Evolutionary conservation across 2,888 invertebrate species (phyloP), one percentile per base, ranked within the genome.

Genomic region (Charanyca ferruginea): DNA sequence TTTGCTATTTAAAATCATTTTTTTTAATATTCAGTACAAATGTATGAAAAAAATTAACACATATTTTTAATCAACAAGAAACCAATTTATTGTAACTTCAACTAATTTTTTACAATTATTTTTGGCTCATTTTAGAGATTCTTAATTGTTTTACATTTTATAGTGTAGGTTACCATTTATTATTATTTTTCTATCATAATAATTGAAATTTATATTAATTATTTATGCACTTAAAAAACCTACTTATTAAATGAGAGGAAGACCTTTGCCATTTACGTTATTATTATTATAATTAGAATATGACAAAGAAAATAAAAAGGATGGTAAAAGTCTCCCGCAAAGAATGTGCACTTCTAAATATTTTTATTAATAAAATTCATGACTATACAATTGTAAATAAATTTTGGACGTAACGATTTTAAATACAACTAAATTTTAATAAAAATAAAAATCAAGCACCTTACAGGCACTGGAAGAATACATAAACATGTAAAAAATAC

Each of bases 361-460:
- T 71, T 72, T 58, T 60, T 70, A 66, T 63, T 63, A 63, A 67
- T 76, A 73, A 78, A 66, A 58, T 72, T 76, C 42, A 69, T 84
- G 69, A 73, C 81, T 83, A 75, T 83, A 79, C 76, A 77, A 77
- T 74, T 84, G 77, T 85, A 86, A 87, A 85, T 84, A 86, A 85
- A 80, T 79, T 80, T 81, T 85, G 86, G 87, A 87, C 87, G 87
- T 85, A 80, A 79, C 73, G 55, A 77, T 81, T 66, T 77, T 73
- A 65, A 65, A 64, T 74, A 53, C 42, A 68, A 79, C 62, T 25
- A 73, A 71, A 73, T 63, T 60, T 54, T 68, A 53, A 51, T 54
- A 44, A 73, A n/a, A 76, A 69, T 60, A 42, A 73, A 58, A 59
- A 70, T 61, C 41, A 61, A 76, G 73, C 76, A 81, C 81, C 77